Conservation (phyloP, 2,113 vertebrate genomes). For the Seriola aureovittata region DNA sequence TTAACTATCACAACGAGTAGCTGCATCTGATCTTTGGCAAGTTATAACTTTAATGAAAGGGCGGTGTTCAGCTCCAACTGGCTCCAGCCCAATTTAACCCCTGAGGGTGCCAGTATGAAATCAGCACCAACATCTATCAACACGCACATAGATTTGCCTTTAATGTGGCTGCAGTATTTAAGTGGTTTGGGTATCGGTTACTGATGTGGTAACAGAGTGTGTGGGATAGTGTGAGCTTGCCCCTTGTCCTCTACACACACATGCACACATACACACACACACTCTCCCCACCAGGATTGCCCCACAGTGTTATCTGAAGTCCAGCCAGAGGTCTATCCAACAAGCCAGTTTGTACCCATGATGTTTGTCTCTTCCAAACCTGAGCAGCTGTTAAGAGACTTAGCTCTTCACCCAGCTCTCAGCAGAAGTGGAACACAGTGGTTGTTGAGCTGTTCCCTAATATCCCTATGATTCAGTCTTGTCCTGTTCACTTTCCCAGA, state of each 20-base stretch:
- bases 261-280: slow-evolving; percentile 4
- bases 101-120: slow-evolving; percentile 44
- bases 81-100: slow-evolving; percentile 39
- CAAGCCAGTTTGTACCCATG: slow-evolving; percentile 57
- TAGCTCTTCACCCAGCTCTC: slow-evolving; percentile 62
- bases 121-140: slow-evolving; percentile 47
- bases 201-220: slow-evolving; percentile 57
- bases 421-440: slow-evolving; percentile 69
- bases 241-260: slow-evolving; percentile 38
- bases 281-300: slow-evolving; percentile 9
- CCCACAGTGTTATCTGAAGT: slow-evolving; percentile 61
- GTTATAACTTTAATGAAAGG: slow-evolving; percentile 31
- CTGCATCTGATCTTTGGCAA: slow-evolving; percentile 34
- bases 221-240: slow-evolving; percentile 22
- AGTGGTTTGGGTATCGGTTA: slow-evolving; percentile 59
- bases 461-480: slow-evolving; percentile 76
- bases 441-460: slow-evolving; percentile 71
- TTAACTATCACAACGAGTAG: slow-evolving; percentile 24
- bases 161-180: slow-evolving; percentile 51
- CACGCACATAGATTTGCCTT: slow-evolving; percentile 51
- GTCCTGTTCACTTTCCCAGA: slow-evolving; percentile 77
- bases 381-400: slow-evolving; percentile 78
- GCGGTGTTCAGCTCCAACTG: slow-evolving; percentile 36
- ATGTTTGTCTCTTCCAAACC: slow-evolving; percentile 69
- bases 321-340: slow-evolving; percentile 63